phyloP scores from a whole-genome alignment of 2,113 vertebrate species.

The Pterophyllum scalare region DNA sequence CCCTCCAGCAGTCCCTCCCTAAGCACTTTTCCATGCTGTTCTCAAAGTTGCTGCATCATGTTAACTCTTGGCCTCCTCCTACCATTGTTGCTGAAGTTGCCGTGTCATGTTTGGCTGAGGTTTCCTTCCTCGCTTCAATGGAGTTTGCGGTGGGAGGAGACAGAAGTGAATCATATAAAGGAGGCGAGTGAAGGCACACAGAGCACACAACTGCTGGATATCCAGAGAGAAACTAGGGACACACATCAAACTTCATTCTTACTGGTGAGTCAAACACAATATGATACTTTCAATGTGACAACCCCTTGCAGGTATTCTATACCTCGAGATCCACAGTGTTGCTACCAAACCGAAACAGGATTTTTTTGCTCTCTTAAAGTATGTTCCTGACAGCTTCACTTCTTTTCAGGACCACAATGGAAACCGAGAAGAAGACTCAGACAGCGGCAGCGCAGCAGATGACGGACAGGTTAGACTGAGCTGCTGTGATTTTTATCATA shows the following conservation, averaged over 20 bases:
- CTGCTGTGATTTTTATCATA: conserved; percentile 9
- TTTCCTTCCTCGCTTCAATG: conserved; percentile 65
- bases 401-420: conserved; percentile 67
- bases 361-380: neutral
- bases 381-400: neutral
- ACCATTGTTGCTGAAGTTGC: conserved; percentile 50
- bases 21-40: neutral
- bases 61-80: conserved; percentile 56
- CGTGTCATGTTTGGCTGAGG: conserved; percentile 63
- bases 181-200: conserved; percentile 7
- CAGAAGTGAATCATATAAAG: conserved; percentile 56
- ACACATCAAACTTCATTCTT: conserved; percentile 1
- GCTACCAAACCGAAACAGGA: neutral
- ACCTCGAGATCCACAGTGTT: neutral
- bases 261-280: conserved; percentile 58
- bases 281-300: neutral
- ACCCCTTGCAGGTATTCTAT: neutral
- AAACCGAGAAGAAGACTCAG: conserved; percentile 54
- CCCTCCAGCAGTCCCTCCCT: conserved; percentile 36
- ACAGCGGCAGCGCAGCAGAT: conserved; percentile 29
- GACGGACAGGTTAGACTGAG: conserved; percentile 59
- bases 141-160: conserved; percentile 42
- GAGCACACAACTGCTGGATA: conserved; percentile 21
- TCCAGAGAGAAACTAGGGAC: conserved; percentile 4
- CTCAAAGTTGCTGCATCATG: conserved; percentile 65